phyloP scores from a whole-genome alignment of 2,113 vertebrate species.

The Mirounga angustirostris region DNA sequence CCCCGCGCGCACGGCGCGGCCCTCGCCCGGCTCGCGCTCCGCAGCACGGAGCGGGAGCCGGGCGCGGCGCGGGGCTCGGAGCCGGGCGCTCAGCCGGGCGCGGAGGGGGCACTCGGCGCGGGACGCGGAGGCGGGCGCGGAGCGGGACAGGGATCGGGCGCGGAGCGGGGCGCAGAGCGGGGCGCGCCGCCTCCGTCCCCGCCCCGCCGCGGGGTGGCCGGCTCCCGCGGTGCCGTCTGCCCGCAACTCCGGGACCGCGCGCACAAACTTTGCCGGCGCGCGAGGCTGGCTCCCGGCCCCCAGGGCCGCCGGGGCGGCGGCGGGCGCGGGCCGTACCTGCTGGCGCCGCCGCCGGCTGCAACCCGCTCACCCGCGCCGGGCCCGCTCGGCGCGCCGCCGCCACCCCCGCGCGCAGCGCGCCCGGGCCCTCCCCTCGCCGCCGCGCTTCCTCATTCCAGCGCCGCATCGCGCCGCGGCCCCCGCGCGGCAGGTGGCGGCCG shows the following conservation, averaged over 20 bases:
- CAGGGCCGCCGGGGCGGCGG: background rate
- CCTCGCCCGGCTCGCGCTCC: background rate
- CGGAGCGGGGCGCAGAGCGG: constrained; percentile 81
- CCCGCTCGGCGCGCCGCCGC: constrained; percentile 93
- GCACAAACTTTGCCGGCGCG: constrained; percentile 55
- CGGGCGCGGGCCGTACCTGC: constrained; percentile 90
- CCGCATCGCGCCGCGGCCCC: constrained; percentile 88
- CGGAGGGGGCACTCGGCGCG: background rate
- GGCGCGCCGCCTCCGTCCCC: background rate
- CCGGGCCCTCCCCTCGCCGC: constrained; percentile 93
- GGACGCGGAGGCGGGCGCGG: constrained; percentile 71
- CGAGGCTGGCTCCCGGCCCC: background rate
- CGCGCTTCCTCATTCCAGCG: constrained; percentile 96
- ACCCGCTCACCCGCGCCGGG: constrained; percentile 88
- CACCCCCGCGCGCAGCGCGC: constrained; percentile 88
- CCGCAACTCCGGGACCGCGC: constrained; percentile 30
- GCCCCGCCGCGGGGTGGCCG: background rate
- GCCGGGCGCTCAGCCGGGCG: background rate
- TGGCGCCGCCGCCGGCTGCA: constrained; percentile 89
- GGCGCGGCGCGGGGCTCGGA: background rate
- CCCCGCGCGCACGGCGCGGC: background rate
- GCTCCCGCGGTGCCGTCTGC: background rate
- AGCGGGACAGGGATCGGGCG: background rate
- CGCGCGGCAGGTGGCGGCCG: background rate
- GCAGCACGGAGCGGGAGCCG: background rate